Evolutionary conservation across 1,140 invertebrate species (phyloP).

Genomic region (Drosophila prosaltans): DNA sequence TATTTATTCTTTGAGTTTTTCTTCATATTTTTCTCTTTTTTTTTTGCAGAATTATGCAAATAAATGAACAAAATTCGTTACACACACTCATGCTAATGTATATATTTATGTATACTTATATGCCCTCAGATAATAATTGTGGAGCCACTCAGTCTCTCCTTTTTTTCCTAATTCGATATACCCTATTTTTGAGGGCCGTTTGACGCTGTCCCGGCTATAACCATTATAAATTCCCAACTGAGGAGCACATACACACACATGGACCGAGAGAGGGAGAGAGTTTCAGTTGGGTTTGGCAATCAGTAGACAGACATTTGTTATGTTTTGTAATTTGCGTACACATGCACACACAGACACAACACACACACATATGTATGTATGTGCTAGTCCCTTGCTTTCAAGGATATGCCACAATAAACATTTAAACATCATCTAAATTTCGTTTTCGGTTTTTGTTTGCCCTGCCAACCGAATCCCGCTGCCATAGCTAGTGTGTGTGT

Average conservation of each 20-base stretch:
- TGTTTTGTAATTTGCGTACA: slow-evolving; percentile 74
- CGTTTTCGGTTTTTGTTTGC: slow-evolving; percentile 51
- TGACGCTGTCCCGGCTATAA: slow-evolving; percentile 9
- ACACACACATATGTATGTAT: slow-evolving; percentile 5
- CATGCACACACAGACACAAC: slow-evolving; percentile 23
- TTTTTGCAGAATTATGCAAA: slow-evolving; percentile 6
- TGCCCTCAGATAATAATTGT: background rate
- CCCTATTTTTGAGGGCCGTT: background rate
- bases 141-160: slow-evolving; percentile 1
- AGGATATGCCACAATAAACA: slow-evolving; percentile 61
- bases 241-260: slow-evolving; percentile 25
- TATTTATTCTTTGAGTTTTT: background rate
- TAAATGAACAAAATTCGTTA: slow-evolving; percentile 2
- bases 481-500: background rate
- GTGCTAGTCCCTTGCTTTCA: slow-evolving; percentile 8
- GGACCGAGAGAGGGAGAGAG: background rate
- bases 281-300: slow-evolving; percentile 42
- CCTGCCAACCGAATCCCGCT: slow-evolving; percentile 8
- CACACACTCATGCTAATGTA: background rate
- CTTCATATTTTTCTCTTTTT: background rate
- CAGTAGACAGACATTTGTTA: slow-evolving; percentile 71
- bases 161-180: background rate
- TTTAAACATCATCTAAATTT: slow-evolving; percentile 74
- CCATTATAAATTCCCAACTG: slow-evolving; percentile 74
- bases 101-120: background rate